Conservation (phyloP, 2,797 vertebrate genomes). For the Babyrousa celebensis region DNA sequence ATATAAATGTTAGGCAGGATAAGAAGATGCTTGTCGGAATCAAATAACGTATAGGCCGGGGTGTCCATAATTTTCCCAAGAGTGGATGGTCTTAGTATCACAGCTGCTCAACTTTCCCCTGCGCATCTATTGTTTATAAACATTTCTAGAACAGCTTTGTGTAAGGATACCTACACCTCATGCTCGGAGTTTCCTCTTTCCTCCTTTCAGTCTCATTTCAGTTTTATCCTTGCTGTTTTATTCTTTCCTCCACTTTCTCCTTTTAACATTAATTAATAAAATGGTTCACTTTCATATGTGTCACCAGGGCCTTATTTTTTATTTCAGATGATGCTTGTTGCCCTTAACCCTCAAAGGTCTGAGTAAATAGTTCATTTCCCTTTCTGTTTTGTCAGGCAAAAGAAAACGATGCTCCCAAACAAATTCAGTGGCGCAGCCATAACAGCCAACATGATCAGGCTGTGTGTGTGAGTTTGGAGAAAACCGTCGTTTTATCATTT, state of each 20-base stretch:
- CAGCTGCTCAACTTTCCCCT: neutral
- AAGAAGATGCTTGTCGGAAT: neutral
- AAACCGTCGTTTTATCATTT: slow-evolving; percentile 30
- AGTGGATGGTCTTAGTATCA: neutral
- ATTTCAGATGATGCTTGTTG: neutral
- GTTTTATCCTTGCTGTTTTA: slow-evolving; percentile 1
- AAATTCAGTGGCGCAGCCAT: neutral
- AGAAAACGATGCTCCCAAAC: slow-evolving; percentile 13
- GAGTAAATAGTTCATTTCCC: neutral
- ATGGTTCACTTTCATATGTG: neutral
- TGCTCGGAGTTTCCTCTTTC: neutral
- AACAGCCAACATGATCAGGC: neutral
- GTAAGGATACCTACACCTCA: neutral
- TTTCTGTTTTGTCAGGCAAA: neutral
- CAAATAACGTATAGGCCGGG: neutral
- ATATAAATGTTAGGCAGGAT: neutral
- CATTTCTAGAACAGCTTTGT: neutral
- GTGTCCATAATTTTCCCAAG: neutral
- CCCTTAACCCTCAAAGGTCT: neutral
- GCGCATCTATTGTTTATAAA: neutral
- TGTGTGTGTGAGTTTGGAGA: neutral
- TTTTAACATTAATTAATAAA: neutral
- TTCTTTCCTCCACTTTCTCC: neutral
- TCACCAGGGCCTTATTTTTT: neutral
- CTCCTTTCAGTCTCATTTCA: neutral